Evolutionary conservation across 2,888 invertebrate species (phyloP), one percentile per base, ranked within the genome.

Genomic region (Coelinius sp.): DNA sequence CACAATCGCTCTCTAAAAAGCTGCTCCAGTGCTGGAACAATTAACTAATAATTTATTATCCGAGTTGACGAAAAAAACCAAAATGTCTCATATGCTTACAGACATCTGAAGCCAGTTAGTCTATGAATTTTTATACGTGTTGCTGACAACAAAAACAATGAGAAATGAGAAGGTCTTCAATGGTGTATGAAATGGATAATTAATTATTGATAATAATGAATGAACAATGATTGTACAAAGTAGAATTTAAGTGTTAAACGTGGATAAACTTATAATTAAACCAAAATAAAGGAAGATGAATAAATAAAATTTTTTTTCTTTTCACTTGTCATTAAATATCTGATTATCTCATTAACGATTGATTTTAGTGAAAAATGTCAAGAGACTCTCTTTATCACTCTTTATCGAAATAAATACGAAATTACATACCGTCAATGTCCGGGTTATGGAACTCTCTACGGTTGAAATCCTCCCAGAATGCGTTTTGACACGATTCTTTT

Each of bases 41-140:
- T 44, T 22, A 59, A 44, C 56, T 59, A 66, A 59, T 59, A 56
- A 70, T 76, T n/a, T 14, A 49, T 14, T 20, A 14, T 49, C 46
- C 46, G 10, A 49, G 17, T 49, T 20, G 46, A 49, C 46, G 46
- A 49, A 49, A 20, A 73, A 70, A 76, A 77, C 2, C 2, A 72
- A 70, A 76, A 77, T 84, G 75, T 79, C 78, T 82, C 79, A 83
- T 84, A 78, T 84, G 84, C 78, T 84, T 84, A 77, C 84, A 84
- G 84, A 82, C 83, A 69, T 82, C 81, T 79, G 80, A 80, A 76
- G 78, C 79, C 82, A 82, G 81, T 84, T 84, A 84, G 82, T 83
- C 81, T 83, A 81, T 81, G 78, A 77, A 75, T 78, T 80, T 74
- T 80, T 76, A 81, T 83, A 81, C 79, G 79, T 79, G 56, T 41